Conservation (phyloP, 1,140 invertebrate genomes). For the Trinorchestia longiramus region DNA sequence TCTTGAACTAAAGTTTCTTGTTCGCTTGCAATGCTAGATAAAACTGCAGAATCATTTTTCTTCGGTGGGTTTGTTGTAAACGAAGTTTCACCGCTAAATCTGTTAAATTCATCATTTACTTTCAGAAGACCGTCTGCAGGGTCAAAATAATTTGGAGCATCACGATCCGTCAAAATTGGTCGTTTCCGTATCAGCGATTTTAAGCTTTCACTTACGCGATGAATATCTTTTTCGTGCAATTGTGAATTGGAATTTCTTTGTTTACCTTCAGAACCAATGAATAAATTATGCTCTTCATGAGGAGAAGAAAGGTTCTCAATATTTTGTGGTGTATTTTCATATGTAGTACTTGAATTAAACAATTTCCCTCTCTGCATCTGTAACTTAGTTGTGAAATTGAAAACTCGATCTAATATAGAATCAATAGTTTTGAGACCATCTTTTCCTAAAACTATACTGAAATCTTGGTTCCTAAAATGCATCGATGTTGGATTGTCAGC, state of each 20-base stretch:
- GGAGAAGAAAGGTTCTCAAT: neutral
- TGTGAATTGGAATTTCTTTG: neutral
- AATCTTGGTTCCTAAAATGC: constrained; percentile 43
- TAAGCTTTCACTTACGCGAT: neutral
- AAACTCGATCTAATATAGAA: constrained; percentile 37
- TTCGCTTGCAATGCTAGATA: neutral
- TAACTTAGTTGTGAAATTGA: constrained; percentile 13
- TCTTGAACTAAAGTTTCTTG: neutral
- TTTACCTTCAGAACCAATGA: neutral
- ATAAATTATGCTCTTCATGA: neutral
- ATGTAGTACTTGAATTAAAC: neutral
- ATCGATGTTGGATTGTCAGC: constrained; percentile 21
- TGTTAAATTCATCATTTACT: neutral
- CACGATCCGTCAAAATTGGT: constrained; percentile 10
- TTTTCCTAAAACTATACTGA: constrained; percentile 34
- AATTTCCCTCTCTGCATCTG: neutral
- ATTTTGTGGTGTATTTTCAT: neutral
- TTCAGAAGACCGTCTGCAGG: neutral
- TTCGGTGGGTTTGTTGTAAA: neutral
- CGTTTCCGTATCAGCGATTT: constrained; percentile 11
- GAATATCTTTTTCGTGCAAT: neutral
- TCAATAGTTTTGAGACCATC: constrained; percentile 34
- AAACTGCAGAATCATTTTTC: neutral
- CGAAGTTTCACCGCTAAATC: neutral
- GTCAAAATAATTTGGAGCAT: constrained; percentile 28